A percentile compares a stretch with the other conserved stretches of the same genome.
Evolutionary conservation across 2,113 vertebrate genomes (phyloP).

Genomic region (Paraplagusia blochii): DNA sequence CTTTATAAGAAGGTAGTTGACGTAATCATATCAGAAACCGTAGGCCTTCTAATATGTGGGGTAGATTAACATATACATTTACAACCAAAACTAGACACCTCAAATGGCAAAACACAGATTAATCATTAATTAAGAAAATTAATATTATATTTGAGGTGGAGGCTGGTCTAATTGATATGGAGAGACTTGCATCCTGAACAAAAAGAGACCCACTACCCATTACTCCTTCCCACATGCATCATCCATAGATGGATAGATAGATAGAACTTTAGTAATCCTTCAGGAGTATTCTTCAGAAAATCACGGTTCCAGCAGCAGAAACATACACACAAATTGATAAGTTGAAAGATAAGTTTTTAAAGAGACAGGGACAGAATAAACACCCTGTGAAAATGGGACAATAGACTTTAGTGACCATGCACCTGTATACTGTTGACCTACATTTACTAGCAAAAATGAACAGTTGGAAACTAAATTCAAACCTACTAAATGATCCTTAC

Average conservation of each 20-base stretch:
- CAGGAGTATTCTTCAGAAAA: no score
- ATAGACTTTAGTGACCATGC: not conserved
- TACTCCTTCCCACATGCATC: not conserved
- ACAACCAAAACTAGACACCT: not conserved
- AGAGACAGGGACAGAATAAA: constrained; percentile 1
- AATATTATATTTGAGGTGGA: not conserved
- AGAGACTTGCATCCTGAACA: not conserved
- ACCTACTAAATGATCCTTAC: not conserved
- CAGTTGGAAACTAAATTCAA: constrained; percentile 2
- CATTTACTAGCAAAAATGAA: not conserved
- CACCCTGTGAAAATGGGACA: not conserved
- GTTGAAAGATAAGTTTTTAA: constrained; percentile 12
- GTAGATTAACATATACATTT: no score
- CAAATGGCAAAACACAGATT: not conserved
- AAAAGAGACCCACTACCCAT: not conserved
- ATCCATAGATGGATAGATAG: no score
- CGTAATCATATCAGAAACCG: not conserved
- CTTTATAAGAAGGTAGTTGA: not conserved
- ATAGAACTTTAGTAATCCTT: no score
- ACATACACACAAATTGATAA: constrained; percentile 9
- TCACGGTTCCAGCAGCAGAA: no score
- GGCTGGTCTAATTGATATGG: not conserved
- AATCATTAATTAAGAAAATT: not conserved
- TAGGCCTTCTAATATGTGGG: not conserved
- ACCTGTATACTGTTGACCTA: not conserved